These are phyloP conservation scores for Thymelicus lineola DNA, from an alignment of 2,888 invertebrate species.

Conservation along the genomic window DNA sequence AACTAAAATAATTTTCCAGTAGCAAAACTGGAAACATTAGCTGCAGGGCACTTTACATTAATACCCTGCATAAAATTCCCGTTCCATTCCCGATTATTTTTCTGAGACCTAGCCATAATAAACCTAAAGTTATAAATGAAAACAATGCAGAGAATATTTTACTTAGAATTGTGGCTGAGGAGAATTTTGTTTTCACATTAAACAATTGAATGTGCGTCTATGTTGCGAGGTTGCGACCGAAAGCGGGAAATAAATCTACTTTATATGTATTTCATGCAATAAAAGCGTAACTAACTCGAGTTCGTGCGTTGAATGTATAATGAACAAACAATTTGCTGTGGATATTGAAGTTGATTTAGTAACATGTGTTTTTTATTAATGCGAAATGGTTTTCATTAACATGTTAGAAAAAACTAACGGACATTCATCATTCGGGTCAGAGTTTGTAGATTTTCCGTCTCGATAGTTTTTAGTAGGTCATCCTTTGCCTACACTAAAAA, in stretches of 20 bases:
- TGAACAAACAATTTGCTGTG: slow-evolving; percentile 19
- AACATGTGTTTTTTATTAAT: neutral
- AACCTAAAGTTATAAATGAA: neutral
- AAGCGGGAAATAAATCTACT: slow-evolving; percentile 31
- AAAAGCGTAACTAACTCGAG: slow-evolving; percentile 30
- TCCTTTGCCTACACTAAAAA: no score
- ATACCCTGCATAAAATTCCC: neutral
- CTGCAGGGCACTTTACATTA: neutral
- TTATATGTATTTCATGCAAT: slow-evolving; percentile 36
- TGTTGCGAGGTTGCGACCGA: slow-evolving; percentile 22
- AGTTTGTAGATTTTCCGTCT: no score
- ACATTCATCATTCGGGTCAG: no score
- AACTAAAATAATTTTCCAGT: neutral
- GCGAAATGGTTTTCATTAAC: neutral
- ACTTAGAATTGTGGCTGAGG: slow-evolving; percentile 14
- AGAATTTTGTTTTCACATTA: slow-evolving; percentile 18
- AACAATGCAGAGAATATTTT: neutral
- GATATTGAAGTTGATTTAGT: slow-evolving; percentile 3
- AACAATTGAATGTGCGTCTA: slow-evolving; percentile 30
- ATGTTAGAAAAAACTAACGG: no score
- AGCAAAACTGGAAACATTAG: neutral
- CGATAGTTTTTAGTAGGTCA: no score
- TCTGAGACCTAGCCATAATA: neutral
- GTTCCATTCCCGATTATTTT: neutral
- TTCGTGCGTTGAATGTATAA: slow-evolving; percentile 30